Percentiles rank a stretch among this genome's conserved stretches.
Conservation (phyloP, 2,113 vertebrate species). For the Mastomys coucha region DNA sequence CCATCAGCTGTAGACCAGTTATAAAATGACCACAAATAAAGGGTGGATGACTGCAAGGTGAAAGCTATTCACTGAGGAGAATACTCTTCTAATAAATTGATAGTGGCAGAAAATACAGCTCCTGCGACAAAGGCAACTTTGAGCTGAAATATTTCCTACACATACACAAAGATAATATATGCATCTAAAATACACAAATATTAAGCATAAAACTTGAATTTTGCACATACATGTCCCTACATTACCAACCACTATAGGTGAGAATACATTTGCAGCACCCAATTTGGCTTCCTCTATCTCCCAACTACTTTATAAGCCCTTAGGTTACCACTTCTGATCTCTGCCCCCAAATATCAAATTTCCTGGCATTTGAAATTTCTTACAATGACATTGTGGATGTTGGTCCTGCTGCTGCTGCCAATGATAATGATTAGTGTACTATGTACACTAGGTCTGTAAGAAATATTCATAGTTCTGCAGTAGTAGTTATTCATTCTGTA, state of each 20-base stretch:
- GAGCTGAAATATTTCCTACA: neutral
- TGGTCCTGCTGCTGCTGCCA: neutral
- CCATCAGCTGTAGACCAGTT: slow-evolving; percentile 70
- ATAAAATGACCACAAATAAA: slow-evolving; percentile 77
- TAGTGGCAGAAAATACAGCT: slow-evolving; percentile 47
- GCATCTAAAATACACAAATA: neutral
- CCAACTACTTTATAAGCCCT: neutral
- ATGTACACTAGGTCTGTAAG: neutral
- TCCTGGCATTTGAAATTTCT: slow-evolving; percentile 6
- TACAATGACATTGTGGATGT: neutral
- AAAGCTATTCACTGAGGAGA: slow-evolving; percentile 22
- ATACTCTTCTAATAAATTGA: neutral
- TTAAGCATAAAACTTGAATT: neutral
- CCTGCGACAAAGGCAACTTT: neutral
- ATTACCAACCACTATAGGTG: neutral
- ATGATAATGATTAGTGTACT: neutral
- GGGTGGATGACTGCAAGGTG: slow-evolving; percentile 76
- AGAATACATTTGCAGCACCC: neutral
- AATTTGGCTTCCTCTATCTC: neutral
- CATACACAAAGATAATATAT: slow-evolving; percentile 25
- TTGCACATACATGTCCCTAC: neutral
- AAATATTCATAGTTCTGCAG: neutral
- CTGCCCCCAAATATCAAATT: neutral
- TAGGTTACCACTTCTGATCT: neutral
- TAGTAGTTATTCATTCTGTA: neutral